Evolutionary conservation across 1,140 invertebrate genomes (phyloP), one percentile per base, ranked within the genome.

Genomic region (Heliconius himera): DNA sequence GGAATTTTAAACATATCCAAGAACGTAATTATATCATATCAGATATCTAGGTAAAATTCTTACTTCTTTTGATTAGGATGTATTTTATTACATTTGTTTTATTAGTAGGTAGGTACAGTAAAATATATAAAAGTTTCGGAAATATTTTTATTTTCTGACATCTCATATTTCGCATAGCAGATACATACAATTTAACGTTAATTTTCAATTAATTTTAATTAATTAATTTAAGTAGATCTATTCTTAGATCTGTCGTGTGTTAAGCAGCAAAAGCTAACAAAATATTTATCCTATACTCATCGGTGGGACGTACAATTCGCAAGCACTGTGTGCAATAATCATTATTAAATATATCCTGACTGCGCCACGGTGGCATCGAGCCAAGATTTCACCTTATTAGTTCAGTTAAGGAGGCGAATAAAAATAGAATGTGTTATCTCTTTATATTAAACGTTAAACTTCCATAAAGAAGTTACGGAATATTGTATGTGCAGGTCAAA

Each of bases 331-430:
- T 29, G 26, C 26, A 66, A 29, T 66, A 66, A 16, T 66, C 60
- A 66, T 66, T 66, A 66, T 66, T 13, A 29, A 9, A 16, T 66
- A 66, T 66, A 66, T 66, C 60, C 60, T 66, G 22, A 66, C 60
- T 66, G 26, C 13, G 29, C 60, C 26, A 66, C 3, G 60, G 26
- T 66, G 60, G 60, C 60, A 11, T 13, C 60, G 22, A 26, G 60
- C 60, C 60, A 66, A 66, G 60, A 66, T 29, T 66, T 29, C 60
- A 66, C 60, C 20, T 22, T 56, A 56, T 22, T 56, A 56, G 54
- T 56, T 56, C n/a, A 4, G 9, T 26, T 29, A 26, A 66, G 60
- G 60, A 66, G 3, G 11, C 11, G 13, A 26, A 66, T 66, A 66
- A 66, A 66, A 66, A 66, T 60, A 66, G 22, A 66, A 66, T 26